These are phyloP conservation scores for Cephalotes varians DNA, from an alignment of 2,888 invertebrate genomes.

Conservation along the genomic window DNA sequence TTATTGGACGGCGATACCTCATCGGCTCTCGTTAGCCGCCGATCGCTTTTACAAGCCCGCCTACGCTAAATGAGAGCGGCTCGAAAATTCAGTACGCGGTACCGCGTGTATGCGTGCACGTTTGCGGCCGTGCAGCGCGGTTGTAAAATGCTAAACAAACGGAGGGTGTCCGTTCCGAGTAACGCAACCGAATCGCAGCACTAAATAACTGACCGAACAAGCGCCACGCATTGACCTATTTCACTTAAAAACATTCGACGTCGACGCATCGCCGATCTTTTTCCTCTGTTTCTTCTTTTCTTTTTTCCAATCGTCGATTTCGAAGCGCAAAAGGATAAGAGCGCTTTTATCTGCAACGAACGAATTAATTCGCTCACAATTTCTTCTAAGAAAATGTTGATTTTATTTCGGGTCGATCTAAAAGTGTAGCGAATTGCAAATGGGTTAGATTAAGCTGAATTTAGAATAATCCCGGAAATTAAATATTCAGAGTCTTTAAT, in stretches of 20 bases:
- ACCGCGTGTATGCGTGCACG: conserved; percentile 59
- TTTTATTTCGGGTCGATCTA: neutral
- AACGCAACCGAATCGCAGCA: conserved; percentile 76
- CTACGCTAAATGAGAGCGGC: conserved; percentile 58
- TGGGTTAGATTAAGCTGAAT: neutral
- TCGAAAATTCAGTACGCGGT: conserved; percentile 64
- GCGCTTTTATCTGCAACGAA: neutral
- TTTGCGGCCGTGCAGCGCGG: conserved; percentile 68
- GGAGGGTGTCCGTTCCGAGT: conserved; percentile 79
- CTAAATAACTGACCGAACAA: conserved; percentile 77
- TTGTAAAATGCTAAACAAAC: conserved; percentile 83
- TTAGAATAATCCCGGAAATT: conserved; percentile 5
- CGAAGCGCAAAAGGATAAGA: neutral
- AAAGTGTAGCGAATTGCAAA: neutral
- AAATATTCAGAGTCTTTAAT: neutral
- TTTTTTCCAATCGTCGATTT: neutral
- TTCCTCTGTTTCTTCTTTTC: neutral
- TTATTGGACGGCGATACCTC: conserved; percentile 7
- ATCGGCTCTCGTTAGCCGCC: conserved; percentile 52
- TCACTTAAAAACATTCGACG: conserved; percentile 67
- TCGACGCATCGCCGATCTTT: conserved; percentile 6
- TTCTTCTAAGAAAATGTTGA: neutral
- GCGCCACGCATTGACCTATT: conserved; percentile 62
- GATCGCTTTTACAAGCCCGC: conserved; percentile 57
- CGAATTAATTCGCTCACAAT: neutral